A percentile compares a stretch with the other conserved stretches of the same genome.
phyloP scores from a whole-genome alignment of 2,888 invertebrate species.

The Campoplex capitator region DNA sequence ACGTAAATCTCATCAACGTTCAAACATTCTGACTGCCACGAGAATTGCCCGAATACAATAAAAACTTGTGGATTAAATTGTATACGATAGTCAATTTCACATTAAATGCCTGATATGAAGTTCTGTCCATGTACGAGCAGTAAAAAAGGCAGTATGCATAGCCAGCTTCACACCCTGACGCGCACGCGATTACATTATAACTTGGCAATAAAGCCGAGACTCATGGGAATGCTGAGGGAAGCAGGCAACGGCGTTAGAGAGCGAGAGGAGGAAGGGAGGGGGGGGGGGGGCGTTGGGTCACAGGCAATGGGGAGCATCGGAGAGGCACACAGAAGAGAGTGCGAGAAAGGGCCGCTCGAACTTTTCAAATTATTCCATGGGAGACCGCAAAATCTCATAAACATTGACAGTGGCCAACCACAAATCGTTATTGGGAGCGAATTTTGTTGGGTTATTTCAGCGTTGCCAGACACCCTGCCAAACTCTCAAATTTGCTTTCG shows the following conservation, averaged over 20 bases:
- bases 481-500: slow-evolving; percentile 25
- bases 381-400: slow-evolving; percentile 81
- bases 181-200: slow-evolving; percentile 69
- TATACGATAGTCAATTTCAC: slow-evolving; percentile 5
- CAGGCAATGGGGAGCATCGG: slow-evolving; percentile 11
- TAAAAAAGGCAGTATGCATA: slow-evolving; percentile 27
- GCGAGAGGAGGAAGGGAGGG: neutral
- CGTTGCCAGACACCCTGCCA: slow-evolving; percentile 59
- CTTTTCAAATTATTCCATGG: slow-evolving; percentile 78
- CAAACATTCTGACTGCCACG: neutral
- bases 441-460: slow-evolving; percentile 77
- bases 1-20: neutral
- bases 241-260: neutral
- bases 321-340: slow-evolving; percentile 53
- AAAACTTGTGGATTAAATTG: slow-evolving; percentile 5
- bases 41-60: neutral
- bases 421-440: slow-evolving; percentile 80
- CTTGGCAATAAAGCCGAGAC: slow-evolving; percentile 65
- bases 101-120: slow-evolving; percentile 19
- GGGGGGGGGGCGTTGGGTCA: slow-evolving; percentile 9
- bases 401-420: slow-evolving; percentile 81
- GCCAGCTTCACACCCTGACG: slow-evolving; percentile 63
- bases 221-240: slow-evolving; percentile 61
- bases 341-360: slow-evolving; percentile 73
- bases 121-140: slow-evolving; percentile 7